Conservation (phyloP, 1,140 invertebrate genomes). For the Hypothenemus hampei region DNA sequence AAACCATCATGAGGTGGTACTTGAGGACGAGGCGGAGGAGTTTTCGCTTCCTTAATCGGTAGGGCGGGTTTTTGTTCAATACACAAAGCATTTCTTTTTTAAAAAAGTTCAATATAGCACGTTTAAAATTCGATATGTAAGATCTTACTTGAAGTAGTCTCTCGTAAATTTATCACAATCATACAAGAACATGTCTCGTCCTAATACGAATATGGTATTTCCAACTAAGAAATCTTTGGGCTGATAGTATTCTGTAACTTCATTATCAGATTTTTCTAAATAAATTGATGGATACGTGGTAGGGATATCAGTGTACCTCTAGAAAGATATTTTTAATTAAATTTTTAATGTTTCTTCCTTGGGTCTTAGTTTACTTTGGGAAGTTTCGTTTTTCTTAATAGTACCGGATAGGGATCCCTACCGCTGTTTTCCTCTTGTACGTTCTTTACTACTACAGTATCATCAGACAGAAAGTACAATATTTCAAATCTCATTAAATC, state of each 20-base stretch:
- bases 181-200: conserved; percentile 66
- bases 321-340: background rate
- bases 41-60: conserved; percentile 31
- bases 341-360: background rate
- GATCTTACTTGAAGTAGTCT: conserved; percentile 51
- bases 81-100: conserved; percentile 34
- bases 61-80: conserved; percentile 41
- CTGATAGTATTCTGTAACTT: conserved; percentile 67
- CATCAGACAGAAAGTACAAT: conserved; percentile 74
- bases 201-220: conserved; percentile 61
- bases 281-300: conserved; percentile 52
- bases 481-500: conserved; percentile 59
- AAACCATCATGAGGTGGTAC: conserved; percentile 65
- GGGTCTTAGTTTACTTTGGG: conserved; percentile 50
- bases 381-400: conserved; percentile 71
- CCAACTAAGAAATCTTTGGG: conserved; percentile 73
- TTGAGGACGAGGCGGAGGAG: conserved; percentile 13
- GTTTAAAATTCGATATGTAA: background rate
- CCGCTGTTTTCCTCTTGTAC: conserved; percentile 63
- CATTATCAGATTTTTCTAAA: conserved; percentile 62
- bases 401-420: conserved; percentile 65
- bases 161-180: conserved; percentile 79
- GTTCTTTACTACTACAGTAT: conserved; percentile 73
- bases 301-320: conserved; percentile 68
- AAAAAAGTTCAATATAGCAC: too few species aligned